These are phyloP conservation scores for Magallana ariakensis DNA, from an alignment of 1,140 invertebrate species.

Conservation along the genomic window DNA sequence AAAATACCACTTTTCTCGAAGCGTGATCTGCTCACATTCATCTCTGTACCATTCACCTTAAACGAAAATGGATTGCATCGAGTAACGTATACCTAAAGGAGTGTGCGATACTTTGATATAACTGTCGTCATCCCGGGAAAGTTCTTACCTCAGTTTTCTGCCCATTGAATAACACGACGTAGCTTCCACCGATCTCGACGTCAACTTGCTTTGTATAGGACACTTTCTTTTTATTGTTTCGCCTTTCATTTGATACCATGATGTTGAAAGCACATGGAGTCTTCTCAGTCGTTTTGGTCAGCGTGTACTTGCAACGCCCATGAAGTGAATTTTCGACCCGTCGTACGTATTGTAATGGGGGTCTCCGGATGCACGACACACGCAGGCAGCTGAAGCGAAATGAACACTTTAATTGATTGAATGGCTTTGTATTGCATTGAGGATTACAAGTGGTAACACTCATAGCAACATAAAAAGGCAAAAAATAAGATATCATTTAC, in stretches of 20 bases:
- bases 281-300: no score
- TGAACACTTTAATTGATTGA: no score
- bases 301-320: constrained; percentile 75
- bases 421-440: no score
- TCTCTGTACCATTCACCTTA: neutral
- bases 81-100: neutral
- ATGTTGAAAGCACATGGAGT: no score
- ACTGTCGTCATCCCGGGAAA: neutral
- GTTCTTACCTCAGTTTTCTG: constrained; percentile 21
- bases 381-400: constrained; percentile 79
- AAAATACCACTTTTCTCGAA: neutral
- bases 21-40: neutral
- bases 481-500: no score
- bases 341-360: constrained; percentile 96
- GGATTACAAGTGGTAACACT: no score
- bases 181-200: neutral
- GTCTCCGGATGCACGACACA: constrained; percentile 94
- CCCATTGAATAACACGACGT: neutral
- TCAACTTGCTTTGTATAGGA: constrained; percentile 27
- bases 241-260: no score
- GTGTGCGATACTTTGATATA: neutral
- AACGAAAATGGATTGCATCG: neutral
- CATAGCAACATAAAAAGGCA: no score
- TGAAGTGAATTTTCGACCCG: constrained; percentile 94
- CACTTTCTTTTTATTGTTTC: neutral